phyloP scores from a whole-genome alignment of 2,888 invertebrate species.

The Rhagophthalmus giganteus region DNA sequence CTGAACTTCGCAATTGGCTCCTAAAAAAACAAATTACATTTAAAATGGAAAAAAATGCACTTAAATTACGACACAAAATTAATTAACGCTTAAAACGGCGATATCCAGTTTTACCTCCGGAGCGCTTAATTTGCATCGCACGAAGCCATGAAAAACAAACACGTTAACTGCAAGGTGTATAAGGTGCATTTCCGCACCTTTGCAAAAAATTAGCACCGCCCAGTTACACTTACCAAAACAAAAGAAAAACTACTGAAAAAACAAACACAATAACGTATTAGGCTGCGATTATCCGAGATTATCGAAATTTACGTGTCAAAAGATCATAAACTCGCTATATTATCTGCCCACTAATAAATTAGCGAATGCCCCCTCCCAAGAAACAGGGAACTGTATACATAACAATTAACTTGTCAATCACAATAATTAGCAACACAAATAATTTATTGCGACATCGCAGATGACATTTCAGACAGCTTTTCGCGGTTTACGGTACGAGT shows the following conservation, averaged over 20 bases:
- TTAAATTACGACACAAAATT: too few species aligned
- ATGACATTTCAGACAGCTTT: slow-evolving; percentile 9
- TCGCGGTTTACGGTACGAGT: too few species aligned
- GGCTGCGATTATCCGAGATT: too few species aligned
- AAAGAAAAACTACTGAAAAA: slow-evolving; percentile 12
- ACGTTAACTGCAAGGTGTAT: slow-evolving; percentile 4
- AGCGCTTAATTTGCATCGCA: slow-evolving; percentile 5
- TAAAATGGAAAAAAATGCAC: too few species aligned
- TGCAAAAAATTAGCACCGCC: slow-evolving; percentile 9
- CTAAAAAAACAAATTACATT: background rate
- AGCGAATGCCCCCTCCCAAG: slow-evolving; percentile 43
- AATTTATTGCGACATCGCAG: slow-evolving; percentile 16
- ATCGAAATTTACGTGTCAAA: slow-evolving; percentile 11
- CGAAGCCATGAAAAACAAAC: slow-evolving; percentile 6
- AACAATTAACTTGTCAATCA: slow-evolving; percentile 51
- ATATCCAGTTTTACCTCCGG: background rate
- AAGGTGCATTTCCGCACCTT: slow-evolving; percentile 18
- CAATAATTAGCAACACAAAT: slow-evolving; percentile 40
- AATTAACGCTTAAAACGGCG: background rate
- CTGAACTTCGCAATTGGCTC: background rate
- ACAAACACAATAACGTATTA: too few species aligned
- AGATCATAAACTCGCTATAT: slow-evolving; percentile 7
- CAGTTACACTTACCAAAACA: slow-evolving; percentile 13
- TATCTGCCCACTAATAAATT: slow-evolving; percentile 43
- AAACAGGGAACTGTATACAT: slow-evolving; percentile 45